Percentiles rank a stretch among this genome's conserved stretches.
Evolutionary conservation across 2,797 vertebrate genomes (phyloP).

Genomic region (Smutsia temminckii): DNA sequence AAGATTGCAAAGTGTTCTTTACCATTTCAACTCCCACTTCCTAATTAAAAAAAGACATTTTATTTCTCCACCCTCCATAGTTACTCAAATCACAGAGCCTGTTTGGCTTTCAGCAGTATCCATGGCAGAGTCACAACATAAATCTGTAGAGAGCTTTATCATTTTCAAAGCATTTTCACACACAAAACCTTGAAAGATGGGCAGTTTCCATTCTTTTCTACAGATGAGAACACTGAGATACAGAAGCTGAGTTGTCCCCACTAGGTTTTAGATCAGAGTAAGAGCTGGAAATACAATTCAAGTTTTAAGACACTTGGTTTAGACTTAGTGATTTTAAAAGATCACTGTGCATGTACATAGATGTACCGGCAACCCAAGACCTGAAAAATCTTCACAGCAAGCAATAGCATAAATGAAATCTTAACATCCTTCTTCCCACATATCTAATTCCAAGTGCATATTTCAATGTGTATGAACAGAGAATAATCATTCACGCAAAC

Average conservation of each 20-base stretch:
- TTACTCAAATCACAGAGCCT: not conserved
- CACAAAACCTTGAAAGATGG: not conserved
- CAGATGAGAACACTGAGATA: not conserved
- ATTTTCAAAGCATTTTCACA: constrained; percentile 20
- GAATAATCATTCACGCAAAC: constrained; percentile 10
- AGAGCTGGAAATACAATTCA: not conserved
- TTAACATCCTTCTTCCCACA: constrained; percentile 22
- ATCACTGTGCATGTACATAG: too few relatives aligned
- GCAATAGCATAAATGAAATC: not conserved
- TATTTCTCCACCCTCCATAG: not conserved
- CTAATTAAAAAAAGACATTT: constrained; percentile 31
- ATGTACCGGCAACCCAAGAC: not conserved
- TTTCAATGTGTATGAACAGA: not conserved
- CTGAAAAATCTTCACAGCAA: not conserved
- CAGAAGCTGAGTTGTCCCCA: not conserved
- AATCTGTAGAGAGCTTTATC: not conserved
- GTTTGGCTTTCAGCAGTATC: not conserved
- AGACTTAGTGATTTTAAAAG: not conserved
- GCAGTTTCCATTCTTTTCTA: not conserved
- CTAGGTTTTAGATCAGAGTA: not conserved
- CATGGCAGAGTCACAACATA: not conserved
- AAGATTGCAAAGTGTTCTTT: not conserved
- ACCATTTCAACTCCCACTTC: not conserved
- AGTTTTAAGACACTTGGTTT: not conserved
- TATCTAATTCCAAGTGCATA: not conserved